phyloP scores from a whole-genome alignment of 2,113 vertebrate genomes.

The Macroglossus sobrinus region DNA sequence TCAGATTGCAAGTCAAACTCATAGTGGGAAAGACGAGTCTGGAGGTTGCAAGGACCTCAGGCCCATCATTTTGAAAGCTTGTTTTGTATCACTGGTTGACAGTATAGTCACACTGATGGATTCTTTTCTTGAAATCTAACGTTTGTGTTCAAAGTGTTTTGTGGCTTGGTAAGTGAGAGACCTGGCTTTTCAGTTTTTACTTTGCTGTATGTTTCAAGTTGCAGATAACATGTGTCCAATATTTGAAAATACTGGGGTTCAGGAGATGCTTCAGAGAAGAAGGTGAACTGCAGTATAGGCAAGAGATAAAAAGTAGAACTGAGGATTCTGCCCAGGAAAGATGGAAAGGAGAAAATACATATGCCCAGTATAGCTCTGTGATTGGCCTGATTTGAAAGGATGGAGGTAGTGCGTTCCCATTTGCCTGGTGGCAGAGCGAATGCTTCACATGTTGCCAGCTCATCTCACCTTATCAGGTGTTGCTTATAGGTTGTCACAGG shows the following conservation, averaged over 20 bases:
- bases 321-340: background rate
- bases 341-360: background rate
- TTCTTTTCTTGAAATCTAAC: background rate
- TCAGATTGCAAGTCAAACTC: rapidly evolving
- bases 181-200: background rate
- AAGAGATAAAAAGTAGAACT: background rate
- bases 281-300: background rate
- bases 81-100: background rate
- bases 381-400: background rate
- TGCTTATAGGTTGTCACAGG: background rate
- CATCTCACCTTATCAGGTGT: too few species aligned
- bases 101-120: too few species aligned
- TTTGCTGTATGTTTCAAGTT: background rate
- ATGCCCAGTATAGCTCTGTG: background rate
- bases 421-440: background rate
- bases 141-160: background rate
- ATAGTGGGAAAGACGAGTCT: background rate
- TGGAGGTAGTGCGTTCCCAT: rapidly evolving
- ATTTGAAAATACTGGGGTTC: background rate
- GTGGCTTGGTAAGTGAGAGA: background rate
- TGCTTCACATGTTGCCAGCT: background rate
- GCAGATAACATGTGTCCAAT: background rate
- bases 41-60: background rate
- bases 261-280: background rate
- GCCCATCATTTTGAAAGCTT: background rate